Base-by-base conservation (phyloP, 2,888 invertebrate species). In the Mystacides longicornis region DNA sequence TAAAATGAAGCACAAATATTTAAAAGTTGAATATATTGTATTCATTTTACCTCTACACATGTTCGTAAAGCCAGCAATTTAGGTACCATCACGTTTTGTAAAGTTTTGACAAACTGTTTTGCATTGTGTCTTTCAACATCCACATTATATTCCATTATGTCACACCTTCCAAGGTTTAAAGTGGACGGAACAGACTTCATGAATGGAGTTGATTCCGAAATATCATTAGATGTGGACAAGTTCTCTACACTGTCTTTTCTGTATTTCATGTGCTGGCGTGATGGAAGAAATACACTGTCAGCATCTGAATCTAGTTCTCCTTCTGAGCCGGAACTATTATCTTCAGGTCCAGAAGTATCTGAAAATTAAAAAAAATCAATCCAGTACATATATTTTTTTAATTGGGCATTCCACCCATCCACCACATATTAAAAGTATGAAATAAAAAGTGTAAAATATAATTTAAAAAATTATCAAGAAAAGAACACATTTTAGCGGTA, bases 41-140 rank as follows among this genome's bases (percentile, higher is more conserved):
- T 37, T 37, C 16, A 49, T 54, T 62, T 64, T 67, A 80, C 82
- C 71, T 93, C 92, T 62, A 91, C 86, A 54, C 90, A 88, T 62
- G 89, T 89, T 60, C 88, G 79, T 1, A 92, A 73, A 21, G 83
- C 77, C 47, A 90, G 70, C 1, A 94, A 74, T 66, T 86, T 85
- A 0, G 93, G 92, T 11, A 95, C 75, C 42, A 92, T 72, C 56
- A 87, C 82, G 58, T 81, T 80, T 59, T 83, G 83, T 21, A 93
- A 67, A 0, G 87, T 87, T 65, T 86, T 85, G 0, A 89, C 84
- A 68, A 93, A 94, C 66, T 88, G 86, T 19, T 87, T 76, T 0
- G 93, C 92, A 68, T 93, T 93, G 67, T 91, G 89, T 51, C 92
- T 78, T 69, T 94, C 93, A 45, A 88, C 81, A 66, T 92, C 91